These are phyloP conservation scores for Oikopleura dioica DNA, from an alignment of 23 tunicate genomes.

Conservation along the genomic window DNA sequence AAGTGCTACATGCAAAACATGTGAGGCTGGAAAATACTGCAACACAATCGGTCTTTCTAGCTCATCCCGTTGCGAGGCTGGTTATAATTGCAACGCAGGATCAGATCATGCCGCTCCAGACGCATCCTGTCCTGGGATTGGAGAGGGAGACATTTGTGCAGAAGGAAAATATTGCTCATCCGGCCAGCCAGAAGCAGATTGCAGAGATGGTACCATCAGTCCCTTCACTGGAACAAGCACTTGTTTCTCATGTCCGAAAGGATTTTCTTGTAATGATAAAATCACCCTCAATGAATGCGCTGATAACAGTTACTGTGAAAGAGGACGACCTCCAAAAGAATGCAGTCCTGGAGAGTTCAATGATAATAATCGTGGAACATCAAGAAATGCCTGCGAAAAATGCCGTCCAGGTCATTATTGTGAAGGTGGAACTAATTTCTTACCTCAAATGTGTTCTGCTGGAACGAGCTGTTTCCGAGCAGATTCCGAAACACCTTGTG, in stretches of 20 bases:
- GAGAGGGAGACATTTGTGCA: constrained; percentile 33
- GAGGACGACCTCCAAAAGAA: not conserved
- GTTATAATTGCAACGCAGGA: constrained; percentile 25
- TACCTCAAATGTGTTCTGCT: constrained; percentile 38
- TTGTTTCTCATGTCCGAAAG: not conserved
- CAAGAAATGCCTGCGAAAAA: not conserved
- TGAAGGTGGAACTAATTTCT: constrained; percentile 14
- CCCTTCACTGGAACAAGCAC: not conserved
- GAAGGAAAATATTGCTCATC: constrained; percentile 31
- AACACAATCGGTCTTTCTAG: constrained; percentile 19
- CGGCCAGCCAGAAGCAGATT: too few relatives aligned
- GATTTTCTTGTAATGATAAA: not conserved
- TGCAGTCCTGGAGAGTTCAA: not conserved
- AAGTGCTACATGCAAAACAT: constrained; percentile 23
- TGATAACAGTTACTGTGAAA: not conserved
- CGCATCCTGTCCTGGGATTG: constrained; percentile 10
- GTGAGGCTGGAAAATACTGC: constrained; percentile 56
- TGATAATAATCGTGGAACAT: constrained; percentile 3
- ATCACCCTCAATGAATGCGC: not conserved
- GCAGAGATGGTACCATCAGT: not conserved
- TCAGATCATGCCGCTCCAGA: constrained; percentile 23
- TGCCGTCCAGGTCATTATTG: constrained; percentile 78
- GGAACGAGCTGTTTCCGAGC: constrained; percentile 25
- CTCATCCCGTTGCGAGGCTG: constrained; percentile 5
- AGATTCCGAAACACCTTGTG: not conserved